These are phyloP conservation scores for Blastobasis lacticolella DNA, from an alignment of 2,888 invertebrate species.

Conservation along the genomic window DNA sequence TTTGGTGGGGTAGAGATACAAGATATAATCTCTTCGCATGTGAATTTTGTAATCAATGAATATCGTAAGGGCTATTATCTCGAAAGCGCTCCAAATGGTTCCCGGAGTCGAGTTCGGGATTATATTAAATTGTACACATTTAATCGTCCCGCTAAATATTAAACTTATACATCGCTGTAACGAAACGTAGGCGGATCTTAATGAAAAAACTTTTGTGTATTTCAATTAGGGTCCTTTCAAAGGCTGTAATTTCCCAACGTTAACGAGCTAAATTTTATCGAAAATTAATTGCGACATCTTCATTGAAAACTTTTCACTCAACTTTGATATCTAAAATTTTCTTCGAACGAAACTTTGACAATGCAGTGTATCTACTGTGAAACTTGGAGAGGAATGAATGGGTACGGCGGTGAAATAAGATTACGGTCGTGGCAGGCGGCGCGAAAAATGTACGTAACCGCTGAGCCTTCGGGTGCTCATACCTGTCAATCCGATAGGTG, in stretches of 20 bases:
- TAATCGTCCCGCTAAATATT: too few relatives aligned
- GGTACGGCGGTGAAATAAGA: slow-evolving; percentile 14
- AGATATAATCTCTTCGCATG: too few relatives aligned
- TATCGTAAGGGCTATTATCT: background rate
- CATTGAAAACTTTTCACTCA: slow-evolving; percentile 63
- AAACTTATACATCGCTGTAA: background rate
- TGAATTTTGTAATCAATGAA: too few relatives aligned
- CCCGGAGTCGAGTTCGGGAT: too few relatives aligned
- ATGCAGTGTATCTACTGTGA: slow-evolving; percentile 43
- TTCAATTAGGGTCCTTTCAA: slow-evolving; percentile 62
- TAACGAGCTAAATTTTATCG: slow-evolving; percentile 72
- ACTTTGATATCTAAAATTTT: slow-evolving; percentile 61
- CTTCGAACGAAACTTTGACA: slow-evolving; percentile 45
- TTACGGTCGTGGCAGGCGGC: background rate
- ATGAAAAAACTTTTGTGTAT: slow-evolving; percentile 66
- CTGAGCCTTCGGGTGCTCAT: background rate
- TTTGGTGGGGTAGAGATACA: too few relatives aligned
- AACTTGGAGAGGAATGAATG: slow-evolving; percentile 33
- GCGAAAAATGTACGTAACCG: background rate
- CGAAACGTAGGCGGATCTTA: slow-evolving; percentile 34
- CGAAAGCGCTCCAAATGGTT: background rate
- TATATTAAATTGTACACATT: too few relatives aligned
- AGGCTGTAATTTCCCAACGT: slow-evolving; percentile 63
- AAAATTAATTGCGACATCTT: slow-evolving; percentile 73
- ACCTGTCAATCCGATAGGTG: too few relatives aligned